Conservation (phyloP, 2,797 vertebrate species). For the Orientallactaga sibirica region DNA sequence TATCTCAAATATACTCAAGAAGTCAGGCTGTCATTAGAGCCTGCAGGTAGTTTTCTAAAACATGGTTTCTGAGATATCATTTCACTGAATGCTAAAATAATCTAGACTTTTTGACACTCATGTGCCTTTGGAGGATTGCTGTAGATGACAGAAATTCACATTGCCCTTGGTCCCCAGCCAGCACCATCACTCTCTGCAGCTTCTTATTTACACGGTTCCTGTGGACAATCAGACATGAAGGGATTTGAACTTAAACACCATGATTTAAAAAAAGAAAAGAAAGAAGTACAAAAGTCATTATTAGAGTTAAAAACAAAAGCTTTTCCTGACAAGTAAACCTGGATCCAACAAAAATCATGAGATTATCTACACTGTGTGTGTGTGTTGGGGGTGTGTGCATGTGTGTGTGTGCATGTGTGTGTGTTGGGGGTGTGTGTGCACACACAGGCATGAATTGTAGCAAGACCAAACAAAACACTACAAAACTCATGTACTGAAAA, state of each 20-base stretch:
- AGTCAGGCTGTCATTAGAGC: conserved; percentile 68
- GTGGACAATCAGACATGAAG: conserved; percentile 60
- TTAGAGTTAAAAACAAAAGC: conserved; percentile 64
- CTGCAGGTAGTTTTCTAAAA: conserved; percentile 65
- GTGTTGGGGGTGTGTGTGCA: background rate
- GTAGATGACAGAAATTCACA: conserved; percentile 46
- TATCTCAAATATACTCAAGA: conserved; percentile 63
- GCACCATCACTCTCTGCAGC: conserved; percentile 84
- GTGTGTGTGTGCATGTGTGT: background rate
- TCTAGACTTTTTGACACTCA: conserved; percentile 59
- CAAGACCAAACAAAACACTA: conserved; percentile 77
- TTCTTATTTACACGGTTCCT: conserved; percentile 77
- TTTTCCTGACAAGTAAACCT: conserved; percentile 74
- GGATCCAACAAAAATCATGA: conserved; percentile 80
- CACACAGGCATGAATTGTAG: conserved; percentile 69
- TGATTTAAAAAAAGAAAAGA: conserved; percentile 28
- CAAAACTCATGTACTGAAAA: conserved; percentile 70
- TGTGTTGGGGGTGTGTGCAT: background rate
- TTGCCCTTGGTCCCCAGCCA: conserved; percentile 74
- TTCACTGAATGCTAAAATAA: conserved; percentile 67
- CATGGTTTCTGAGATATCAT: conserved; percentile 62
- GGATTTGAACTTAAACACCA: conserved; percentile 69
- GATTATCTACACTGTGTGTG: conserved; percentile 75
- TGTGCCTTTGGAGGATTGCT: conserved; percentile 46
- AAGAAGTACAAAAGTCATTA: conserved; percentile 43